These are phyloP conservation scores for Archivesica marissinica DNA, from an alignment of 1,140 invertebrate genomes.

Conservation along the genomic window DNA sequence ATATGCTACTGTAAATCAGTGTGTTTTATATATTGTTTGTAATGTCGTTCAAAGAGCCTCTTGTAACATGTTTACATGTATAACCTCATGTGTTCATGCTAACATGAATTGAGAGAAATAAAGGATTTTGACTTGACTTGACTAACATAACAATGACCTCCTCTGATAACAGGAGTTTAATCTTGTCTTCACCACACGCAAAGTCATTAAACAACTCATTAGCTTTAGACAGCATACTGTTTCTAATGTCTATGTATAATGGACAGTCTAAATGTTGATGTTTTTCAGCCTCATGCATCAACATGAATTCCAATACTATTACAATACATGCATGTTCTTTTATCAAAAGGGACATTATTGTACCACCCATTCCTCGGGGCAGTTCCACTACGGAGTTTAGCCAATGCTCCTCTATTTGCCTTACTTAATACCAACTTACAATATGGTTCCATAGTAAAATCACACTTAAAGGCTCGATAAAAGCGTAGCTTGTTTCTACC, in stretches of 20 bases:
- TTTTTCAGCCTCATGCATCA: background rate
- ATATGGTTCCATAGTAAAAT: background rate
- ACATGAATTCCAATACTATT: background rate
- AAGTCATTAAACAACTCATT: background rate
- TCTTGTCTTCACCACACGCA: background rate
- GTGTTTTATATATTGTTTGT: too few species aligned
- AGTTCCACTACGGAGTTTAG: background rate
- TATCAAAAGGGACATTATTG: background rate
- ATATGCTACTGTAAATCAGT: too few species aligned
- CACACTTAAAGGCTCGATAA: background rate
- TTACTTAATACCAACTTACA: background rate
- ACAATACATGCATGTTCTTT: constrained; percentile 3
- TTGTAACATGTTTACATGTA: too few species aligned
- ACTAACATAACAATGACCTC: constrained; percentile 4
- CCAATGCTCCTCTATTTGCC: background rate
- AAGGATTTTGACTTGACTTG: too few species aligned
- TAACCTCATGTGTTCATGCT: too few species aligned
- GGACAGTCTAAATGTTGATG: background rate
- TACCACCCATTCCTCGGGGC: too few species aligned
- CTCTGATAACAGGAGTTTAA: background rate
- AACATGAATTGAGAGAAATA: too few species aligned
- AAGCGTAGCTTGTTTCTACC: constrained; percentile 7
- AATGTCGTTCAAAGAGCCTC: too few species aligned
- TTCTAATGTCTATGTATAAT: background rate
- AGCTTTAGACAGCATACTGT: background rate